These are phyloP conservation scores for Prietella phreatophila DNA, from an alignment of 2,113 vertebrate genomes.

Conservation along the genomic window DNA sequence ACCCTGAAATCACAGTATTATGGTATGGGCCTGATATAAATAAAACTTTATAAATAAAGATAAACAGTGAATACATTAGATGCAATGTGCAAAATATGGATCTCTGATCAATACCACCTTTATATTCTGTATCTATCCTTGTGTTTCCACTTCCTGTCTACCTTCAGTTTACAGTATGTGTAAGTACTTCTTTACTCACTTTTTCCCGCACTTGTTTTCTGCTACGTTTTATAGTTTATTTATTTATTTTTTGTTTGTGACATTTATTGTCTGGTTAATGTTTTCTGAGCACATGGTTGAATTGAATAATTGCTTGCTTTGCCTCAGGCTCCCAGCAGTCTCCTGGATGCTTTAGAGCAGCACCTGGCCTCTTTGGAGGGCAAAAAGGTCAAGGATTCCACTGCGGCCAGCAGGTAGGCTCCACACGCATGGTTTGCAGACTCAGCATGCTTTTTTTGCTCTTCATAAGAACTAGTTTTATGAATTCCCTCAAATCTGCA, in stretches of 20 bases:
- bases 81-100: slow-evolving; percentile 39
- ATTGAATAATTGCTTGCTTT: slow-evolving; percentile 58
- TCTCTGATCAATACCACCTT: slow-evolving; percentile 76
- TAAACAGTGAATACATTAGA: not conserved
- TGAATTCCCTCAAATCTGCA: not conserved
- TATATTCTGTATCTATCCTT: slow-evolving; percentile 80
- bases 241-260: not conserved
- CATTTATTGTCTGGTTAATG: slow-evolving; percentile 58
- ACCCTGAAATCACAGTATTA: slow-evolving; percentile 1
- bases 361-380: slow-evolving; percentile 98
- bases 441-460: slow-evolving; percentile 11
- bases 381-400: slow-evolving; percentile 98
- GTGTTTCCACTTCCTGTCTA: slow-evolving; percentile 68
- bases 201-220: slow-evolving; percentile 66
- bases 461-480: not conserved
- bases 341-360: slow-evolving; percentile 97
- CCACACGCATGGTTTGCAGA: not conserved
- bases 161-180: slow-evolving; percentile 82
- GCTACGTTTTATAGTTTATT: slow-evolving; percentile 54
- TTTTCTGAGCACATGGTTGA: slow-evolving; percentile 52
- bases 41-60: not conserved
- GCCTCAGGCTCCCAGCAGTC: slow-evolving; percentile 91
- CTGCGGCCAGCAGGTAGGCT: slow-evolving; percentile 92
- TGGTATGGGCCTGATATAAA: not conserved
- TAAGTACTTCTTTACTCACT: slow-evolving; percentile 77